Conservation (phyloP, 2,113 vertebrate genomes). For the Passer domesticus region DNA sequence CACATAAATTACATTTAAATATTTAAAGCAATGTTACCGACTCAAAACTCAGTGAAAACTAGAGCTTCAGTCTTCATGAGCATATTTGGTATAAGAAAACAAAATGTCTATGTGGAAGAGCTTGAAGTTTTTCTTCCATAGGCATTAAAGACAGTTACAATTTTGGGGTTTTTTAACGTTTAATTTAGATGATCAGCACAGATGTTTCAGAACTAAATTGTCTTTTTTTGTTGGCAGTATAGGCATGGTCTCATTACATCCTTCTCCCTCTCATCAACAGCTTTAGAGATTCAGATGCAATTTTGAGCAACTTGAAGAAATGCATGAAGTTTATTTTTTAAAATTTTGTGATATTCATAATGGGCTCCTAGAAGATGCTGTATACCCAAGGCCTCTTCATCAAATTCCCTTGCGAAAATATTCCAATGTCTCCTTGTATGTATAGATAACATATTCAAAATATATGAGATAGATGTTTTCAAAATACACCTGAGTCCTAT, state of each 20-base stretch:
- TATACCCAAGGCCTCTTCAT: neutral
- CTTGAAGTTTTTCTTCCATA: neutral
- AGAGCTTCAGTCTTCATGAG: neutral
- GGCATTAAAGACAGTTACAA: neutral
- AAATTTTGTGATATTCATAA: neutral
- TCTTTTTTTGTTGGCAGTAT: neutral
- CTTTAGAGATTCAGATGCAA: neutral
- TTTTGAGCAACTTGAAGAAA: neutral
- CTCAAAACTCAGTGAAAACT: neutral
- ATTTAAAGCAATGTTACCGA: neutral
- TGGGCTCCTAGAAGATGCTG: neutral
- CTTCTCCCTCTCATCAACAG: neutral
- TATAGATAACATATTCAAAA: neutral
- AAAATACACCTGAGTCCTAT: neutral
- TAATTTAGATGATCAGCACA: neutral
- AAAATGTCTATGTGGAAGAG: neutral
- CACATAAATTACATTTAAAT: neutral
- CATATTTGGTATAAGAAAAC: neutral
- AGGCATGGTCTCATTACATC: neutral
- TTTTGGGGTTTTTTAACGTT: neutral
- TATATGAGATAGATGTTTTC: neutral
- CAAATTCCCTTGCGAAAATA: neutral
- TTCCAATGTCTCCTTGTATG: neutral
- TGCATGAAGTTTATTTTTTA: neutral
- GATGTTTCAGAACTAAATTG: conserved; percentile 4